These are phyloP conservation scores for Crocidura indochinensis DNA, from an alignment of 2,797 vertebrate species.

Conservation along the genomic window DNA sequence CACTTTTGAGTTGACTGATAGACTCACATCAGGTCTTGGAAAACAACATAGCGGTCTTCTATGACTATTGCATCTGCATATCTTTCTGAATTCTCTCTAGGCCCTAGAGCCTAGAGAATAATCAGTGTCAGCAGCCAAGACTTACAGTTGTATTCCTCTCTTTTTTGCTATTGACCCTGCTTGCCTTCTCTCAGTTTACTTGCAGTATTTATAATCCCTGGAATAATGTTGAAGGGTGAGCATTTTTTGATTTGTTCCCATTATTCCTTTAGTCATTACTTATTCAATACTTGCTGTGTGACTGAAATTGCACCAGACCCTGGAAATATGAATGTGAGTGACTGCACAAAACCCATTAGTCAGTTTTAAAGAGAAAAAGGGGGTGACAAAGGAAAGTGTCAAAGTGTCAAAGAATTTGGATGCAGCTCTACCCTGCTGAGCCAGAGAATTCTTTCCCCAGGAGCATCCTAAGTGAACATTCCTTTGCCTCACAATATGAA, in stretches of 20 bases:
- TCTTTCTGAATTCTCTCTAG: neutral
- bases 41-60: neutral
- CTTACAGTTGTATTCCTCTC: neutral
- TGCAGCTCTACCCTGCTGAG: neutral
- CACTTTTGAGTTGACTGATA: too few species aligned
- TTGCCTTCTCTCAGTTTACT: neutral
- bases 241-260: neutral
- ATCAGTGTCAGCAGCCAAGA: neutral
- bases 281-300: neutral
- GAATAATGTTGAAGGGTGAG: neutral
- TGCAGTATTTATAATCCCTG: neutral
- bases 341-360: neutral
- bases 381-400: too few species aligned
- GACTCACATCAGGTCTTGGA: neutral
- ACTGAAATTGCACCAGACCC: neutral
- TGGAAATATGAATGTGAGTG: constrained; percentile 6
- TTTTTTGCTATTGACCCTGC: neutral
- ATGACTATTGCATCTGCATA: neutral
- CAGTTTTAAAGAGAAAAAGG: neutral
- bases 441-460: neutral
- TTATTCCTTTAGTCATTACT: constrained; percentile 17
- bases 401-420: neutral
- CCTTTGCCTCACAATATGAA: neutral
- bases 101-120: neutral
- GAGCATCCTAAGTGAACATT: neutral